Conservation (phyloP, 2,888 invertebrate species). For the Oeneis ivallda region DNA sequence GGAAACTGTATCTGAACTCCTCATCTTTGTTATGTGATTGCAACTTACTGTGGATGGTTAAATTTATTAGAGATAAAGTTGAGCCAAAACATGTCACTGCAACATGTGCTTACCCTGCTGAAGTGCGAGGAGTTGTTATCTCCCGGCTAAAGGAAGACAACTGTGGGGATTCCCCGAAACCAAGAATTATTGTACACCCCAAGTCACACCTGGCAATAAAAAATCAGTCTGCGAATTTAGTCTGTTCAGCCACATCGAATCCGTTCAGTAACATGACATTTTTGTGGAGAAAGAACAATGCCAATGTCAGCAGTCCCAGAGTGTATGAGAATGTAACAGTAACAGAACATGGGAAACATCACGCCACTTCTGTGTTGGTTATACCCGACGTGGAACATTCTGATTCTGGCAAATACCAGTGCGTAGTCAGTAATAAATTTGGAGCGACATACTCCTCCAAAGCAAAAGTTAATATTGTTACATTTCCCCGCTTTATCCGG, state of each 20-base stretch:
- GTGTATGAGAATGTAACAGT: constrained; percentile 74
- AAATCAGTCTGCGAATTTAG: constrained; percentile 91
- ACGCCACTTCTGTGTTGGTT: constrained; percentile 87
- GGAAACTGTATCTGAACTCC: constrained; percentile 85
- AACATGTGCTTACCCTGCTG: constrained; percentile 91
- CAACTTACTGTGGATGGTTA: constrained; percentile 92
- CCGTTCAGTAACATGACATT: constrained; percentile 89
- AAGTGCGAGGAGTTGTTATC: constrained; percentile 86
- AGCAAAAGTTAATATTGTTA: constrained; percentile 92
- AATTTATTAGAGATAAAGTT: constrained; percentile 86
- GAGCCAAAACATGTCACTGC: constrained; percentile 83
- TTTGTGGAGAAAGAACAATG: constrained; percentile 94
- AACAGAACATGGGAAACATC: constrained; percentile 81
- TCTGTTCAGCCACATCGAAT: constrained; percentile 91
- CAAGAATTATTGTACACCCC: constrained; percentile 91
- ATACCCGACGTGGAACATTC: constrained; percentile 89
- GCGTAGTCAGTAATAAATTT: constrained; percentile 93
- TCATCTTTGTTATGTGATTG: constrained; percentile 94
- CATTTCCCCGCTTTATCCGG: constrained; percentile 93
- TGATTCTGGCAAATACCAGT: constrained; percentile 95
- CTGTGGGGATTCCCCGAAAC: constrained; percentile 92
- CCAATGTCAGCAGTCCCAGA: constrained; percentile 68
- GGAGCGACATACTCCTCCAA: constrained; percentile 94
- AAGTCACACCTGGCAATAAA: constrained; percentile 91
- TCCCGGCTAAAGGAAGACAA: constrained; percentile 85